A percentile compares a stretch with the other conserved stretches of the same genome.
These are phyloP conservation scores for Synergus japonicus DNA, from an alignment of 2,888 invertebrate species.

Conservation along the genomic window DNA sequence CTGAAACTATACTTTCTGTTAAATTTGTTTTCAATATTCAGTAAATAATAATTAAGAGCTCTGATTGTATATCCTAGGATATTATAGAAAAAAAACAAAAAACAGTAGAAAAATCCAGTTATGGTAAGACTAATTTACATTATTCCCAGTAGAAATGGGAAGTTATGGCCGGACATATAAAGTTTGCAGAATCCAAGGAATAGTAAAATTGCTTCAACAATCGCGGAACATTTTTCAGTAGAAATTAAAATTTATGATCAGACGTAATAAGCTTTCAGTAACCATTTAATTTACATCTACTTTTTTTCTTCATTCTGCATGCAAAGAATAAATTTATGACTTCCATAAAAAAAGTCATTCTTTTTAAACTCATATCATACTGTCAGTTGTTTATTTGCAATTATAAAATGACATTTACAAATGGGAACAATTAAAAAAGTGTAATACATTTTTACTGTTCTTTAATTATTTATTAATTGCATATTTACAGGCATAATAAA, in stretches of 20 bases:
- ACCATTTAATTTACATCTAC: background rate
- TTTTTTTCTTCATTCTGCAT: background rate
- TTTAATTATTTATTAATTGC: no score
- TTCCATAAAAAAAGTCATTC: background rate
- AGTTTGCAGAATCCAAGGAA: background rate
- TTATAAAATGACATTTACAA: background rate
- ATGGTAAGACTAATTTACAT: no score
- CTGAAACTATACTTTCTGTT: no score
- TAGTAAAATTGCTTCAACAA: background rate
- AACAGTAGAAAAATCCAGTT: no score
- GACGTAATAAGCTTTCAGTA: background rate
- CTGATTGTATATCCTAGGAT: no score
- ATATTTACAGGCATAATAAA: no score
- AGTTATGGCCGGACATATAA: background rate
- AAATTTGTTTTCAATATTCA: no score
- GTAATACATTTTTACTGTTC: rapidly evolving
- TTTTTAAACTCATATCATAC: background rate
- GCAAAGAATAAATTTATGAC: background rate
- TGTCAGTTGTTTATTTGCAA: background rate
- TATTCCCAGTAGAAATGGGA: background rate
- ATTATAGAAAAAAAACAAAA: no score
- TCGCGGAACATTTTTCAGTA: background rate
- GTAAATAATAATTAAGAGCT: no score
- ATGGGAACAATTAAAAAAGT: background rate
- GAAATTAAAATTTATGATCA: background rate